Base-by-base conservation (phyloP, 2,888 invertebrate genomes). In the Reticulitermes lucifugus region DNA sequence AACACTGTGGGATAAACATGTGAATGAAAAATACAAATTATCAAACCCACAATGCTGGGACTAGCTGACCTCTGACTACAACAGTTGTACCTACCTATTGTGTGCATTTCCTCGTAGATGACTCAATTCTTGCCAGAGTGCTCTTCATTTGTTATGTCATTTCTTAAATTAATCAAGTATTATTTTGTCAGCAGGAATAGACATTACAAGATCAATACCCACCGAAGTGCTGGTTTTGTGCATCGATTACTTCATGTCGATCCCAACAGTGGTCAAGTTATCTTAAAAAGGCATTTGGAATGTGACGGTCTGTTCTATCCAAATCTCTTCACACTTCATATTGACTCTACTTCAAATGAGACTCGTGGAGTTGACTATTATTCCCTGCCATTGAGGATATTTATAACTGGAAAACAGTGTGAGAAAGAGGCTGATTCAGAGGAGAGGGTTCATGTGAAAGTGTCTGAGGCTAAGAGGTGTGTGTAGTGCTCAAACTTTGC, bases 251-350 rank as follows among this genome's bases (percentile, higher is more conserved):
- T 97, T 85, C 92, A 93, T 88, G 96, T 97, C 85, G 95, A 96
- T 90, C 93, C 94, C 85, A 94, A 94, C 89, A 94, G 93, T 87
- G 97, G 97, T 25, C 93, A 94, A 87, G 95, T 97, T 85, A 93
- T 94, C n/a, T 91, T 97, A 65, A 93, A 94, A 87, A 94, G 95
- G 89, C 93, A 93, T 84, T 91, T 97, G 22, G 93, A 94, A 89
- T 97, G 97, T 91, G 95, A 96, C 89, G 96, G 96, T 87, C 92
- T 96, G 59, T 94, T 95, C 88, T 97, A 97, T 89, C 97, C 97
- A 0, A 95, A 95, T 89, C 93, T 97, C 85, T 97, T 97, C 90
- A 97, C 96, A 7, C 94, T 97, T 89, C 96, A 96, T 90, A 95
- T 97, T 86, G 97, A 97, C 90, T 97, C 97, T 60, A 96, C 95